Conservation (phyloP, 1,140 invertebrate species). For the Hycleus cichorii region DNA sequence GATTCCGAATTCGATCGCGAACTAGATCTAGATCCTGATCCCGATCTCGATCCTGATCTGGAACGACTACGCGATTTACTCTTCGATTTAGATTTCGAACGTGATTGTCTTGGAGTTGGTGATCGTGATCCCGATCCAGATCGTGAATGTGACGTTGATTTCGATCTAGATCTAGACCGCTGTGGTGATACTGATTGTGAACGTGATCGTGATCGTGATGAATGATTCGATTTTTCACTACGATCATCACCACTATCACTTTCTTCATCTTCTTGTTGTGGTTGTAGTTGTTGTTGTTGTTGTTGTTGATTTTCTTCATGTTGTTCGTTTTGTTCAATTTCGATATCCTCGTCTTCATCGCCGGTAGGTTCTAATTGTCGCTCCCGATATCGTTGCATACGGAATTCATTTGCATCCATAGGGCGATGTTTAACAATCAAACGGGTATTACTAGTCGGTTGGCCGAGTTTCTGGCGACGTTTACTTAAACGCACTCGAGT, state of each 20-base stretch:
- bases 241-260: conserved; percentile 38
- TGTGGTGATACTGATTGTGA: conserved; percentile 8
- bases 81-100: conserved; percentile 29
- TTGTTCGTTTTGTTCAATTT: conserved; percentile 49
- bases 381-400: conserved; percentile 78
- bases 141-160: conserved; percentile 29
- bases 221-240: conserved; percentile 32
- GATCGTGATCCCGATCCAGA: conserved; percentile 33
- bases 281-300: neutral
- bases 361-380: conserved; percentile 76
- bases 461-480: conserved; percentile 68
- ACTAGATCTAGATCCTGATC: conserved; percentile 33
- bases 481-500: conserved; percentile 90
- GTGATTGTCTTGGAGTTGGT: conserved; percentile 28
- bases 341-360: conserved; percentile 67
- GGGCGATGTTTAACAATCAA: conserved; percentile 86
- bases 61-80: conserved; percentile 31
- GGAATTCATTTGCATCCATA: conserved; percentile 77
- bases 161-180: conserved; percentile 11
- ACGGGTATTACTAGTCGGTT: conserved; percentile 69
- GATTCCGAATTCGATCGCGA: conserved; percentile 34
- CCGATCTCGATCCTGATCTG: conserved; percentile 34
- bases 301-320: conserved; percentile 48
- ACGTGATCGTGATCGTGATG: conserved; percentile 26
- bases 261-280: conserved; percentile 44